Base-by-base conservation (phyloP, 2,888 invertebrate species). In the Pammene aurita region DNA sequence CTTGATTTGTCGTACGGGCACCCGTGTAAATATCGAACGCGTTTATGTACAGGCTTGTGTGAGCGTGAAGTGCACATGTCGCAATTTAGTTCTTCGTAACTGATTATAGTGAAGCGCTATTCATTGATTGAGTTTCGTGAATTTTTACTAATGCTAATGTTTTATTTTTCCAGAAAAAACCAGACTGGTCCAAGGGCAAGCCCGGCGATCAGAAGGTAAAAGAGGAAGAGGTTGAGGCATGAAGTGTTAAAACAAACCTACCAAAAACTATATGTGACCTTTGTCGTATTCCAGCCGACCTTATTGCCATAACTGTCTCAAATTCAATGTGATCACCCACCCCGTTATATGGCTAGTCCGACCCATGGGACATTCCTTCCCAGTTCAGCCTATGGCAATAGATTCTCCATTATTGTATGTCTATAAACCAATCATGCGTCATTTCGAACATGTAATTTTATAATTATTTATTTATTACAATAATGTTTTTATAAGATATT, bases 121-220 rank as follows among this genome's bases (percentile, higher is more conserved):
- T 75, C 67, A 73, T 62, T 72, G 74, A 66, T 64, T n/a, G 10
- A 41, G 61, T 52, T 38, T 56, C 26, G 10, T 52, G 18, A 18
- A 74, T 68, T 72, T 2, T 5, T 35, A 46, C 16, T 71, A 26
- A 66, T 74, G 79, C 78, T 71, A 79, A 18, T 63, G 75, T 78
- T 76, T 81, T 74, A 78, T 81, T 83, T 93, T 94, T 94, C 84
- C 96, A 97, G 97, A 97, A 97, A 94, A 97, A 97, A 93, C 97
- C 97, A 84, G 97, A 97, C 94, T 97, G 97, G 97, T 97, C 97
- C 89, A 97, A 97, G 95, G 94, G 94, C 93, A 97, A 97, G 89
- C 95, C 95, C 88, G 96, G 96, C 85, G 97, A 97, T 92, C 96
- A 97, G 96, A 96, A 96, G 94, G 96, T 96, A 94, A 97, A 96